These are phyloP conservation scores for Jordanella pulchra DNA, from an alignment of 2,797 vertebrate species.

Conservation along the genomic window DNA sequence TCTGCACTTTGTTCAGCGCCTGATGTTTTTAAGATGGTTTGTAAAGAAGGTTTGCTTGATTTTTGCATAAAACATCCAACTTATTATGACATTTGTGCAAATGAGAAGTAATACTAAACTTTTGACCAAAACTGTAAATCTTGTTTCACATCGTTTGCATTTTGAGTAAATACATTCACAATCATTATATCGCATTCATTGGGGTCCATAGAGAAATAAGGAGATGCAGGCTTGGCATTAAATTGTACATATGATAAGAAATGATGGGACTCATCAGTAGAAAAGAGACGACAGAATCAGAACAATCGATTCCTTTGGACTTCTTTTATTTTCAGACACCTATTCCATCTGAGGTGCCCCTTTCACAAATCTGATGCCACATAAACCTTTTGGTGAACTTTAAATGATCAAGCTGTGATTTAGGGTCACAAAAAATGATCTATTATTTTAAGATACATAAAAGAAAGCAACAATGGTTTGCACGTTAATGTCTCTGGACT, in stretches of 20 bases:
- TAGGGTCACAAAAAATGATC: constrained; percentile 18
- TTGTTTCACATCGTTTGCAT: constrained; percentile 24
- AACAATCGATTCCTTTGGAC: constrained; percentile 36
- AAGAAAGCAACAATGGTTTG: constrained; percentile 42
- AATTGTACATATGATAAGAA: constrained; percentile 29
- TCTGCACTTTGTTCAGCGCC: background rate
- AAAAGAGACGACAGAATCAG: constrained; percentile 33
- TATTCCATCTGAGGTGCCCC: constrained; percentile 35
- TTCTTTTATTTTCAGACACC: constrained; percentile 58
- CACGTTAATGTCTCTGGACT: constrained; percentile 79
- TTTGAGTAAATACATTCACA: constrained; percentile 20
- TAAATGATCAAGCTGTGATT: constrained; percentile 61
- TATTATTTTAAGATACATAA: constrained; percentile 17
- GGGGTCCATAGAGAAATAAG: constrained; percentile 4
- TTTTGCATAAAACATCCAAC: background rate
- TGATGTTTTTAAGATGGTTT: background rate
- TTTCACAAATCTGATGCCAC: constrained; percentile 27
- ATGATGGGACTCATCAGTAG: constrained; percentile 46
- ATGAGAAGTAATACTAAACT: background rate
- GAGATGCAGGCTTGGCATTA: constrained; percentile 3
- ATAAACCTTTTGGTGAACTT: constrained; percentile 32
- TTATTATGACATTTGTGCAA: background rate
- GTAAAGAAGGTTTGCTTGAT: background rate
- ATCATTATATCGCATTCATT: too few relatives aligned
- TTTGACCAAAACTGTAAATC: constrained; percentile 15